Evolutionary conservation across 2,113 vertebrate genomes (phyloP), one percentile per base, ranked within the genome.

Genomic region (Forbesichthys agassizii): DNA sequence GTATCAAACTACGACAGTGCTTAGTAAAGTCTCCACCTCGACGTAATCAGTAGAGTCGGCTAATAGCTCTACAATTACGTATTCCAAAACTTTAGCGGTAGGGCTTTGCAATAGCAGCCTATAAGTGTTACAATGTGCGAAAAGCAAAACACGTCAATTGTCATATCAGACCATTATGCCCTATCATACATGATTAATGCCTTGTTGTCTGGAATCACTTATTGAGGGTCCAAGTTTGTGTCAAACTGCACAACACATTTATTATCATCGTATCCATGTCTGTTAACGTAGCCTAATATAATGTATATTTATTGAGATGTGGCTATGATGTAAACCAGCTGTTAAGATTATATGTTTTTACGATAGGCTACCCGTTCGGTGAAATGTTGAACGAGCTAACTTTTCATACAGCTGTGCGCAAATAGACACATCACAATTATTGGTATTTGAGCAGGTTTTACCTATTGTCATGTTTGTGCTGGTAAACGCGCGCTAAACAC

Each of bases 1-100:
- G 46, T 16, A 61, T 73, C 51, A 48, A 16, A 48, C 0, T 71
- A 70, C 64, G 63, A 49, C 14, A n/a, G 68, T 70, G 73, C 58
- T 71, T 53, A 69, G 62, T 61, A 16, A 78, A 69, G 74, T 69
- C 66, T 56, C 10, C 49, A 59, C 61, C 78, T 67, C 63, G 81
- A 79, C 70, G 69, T 63, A 70, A 74, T 58, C 66, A 74, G 64
- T 67, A 49, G 59, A 8, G 36, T 42, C 36, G 36, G 36, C 36
- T 55, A 64, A 70, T 33, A 72, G 67, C 64, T 67, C 46, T 48
- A 70, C 48, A 68, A 64, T 78, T 74, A 53, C 61, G 59, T 78
- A 58, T 64, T 75, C 57, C 60, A 56, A 36, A 64, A 70, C 66
- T 78, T 68, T 71, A 77, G 53, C 10, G 71, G 51, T 57, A 72